Conservation (phyloP, 2,113 vertebrate species). For the Raphicerus campestris region DNA sequence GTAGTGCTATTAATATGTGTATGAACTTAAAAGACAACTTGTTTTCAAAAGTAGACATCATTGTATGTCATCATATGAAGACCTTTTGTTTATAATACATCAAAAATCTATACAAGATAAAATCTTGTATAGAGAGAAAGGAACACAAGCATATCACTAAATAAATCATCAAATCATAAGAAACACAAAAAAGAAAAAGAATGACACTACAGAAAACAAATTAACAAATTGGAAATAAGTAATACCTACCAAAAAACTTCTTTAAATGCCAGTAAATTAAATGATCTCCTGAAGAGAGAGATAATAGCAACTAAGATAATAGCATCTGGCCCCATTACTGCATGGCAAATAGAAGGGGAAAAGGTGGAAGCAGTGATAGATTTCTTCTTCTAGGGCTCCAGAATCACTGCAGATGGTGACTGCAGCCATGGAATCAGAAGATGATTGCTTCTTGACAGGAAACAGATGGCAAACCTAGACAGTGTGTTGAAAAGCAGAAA, state of each 20-base stretch:
- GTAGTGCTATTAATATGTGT: too few species aligned
- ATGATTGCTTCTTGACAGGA: not conserved
- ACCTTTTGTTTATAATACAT: not conserved
- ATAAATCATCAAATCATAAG: not conserved
- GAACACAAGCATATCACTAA: not conserved
- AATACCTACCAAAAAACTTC: not conserved
- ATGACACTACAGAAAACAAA: not conserved
- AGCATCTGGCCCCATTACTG: not conserved
- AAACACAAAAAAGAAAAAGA: not conserved
- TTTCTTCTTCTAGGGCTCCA: not conserved
- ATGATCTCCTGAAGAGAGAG: not conserved
- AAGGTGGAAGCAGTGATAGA: not conserved
- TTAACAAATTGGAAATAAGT: not conserved
- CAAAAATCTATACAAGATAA: too few species aligned
- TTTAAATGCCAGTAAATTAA: not conserved
- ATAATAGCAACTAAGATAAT: not conserved
- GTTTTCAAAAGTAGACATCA: not conserved
- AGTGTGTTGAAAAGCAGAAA: not conserved
- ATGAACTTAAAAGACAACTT: not conserved
- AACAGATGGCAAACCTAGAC: not conserved
- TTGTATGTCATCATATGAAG: too few species aligned
- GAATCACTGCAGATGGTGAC: not conserved
- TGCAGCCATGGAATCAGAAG: not conserved
- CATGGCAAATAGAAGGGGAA: not conserved
- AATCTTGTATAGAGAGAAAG: too few species aligned